A percentile compares a stretch with the other conserved stretches of the same genome.
Evolutionary conservation across 2,888 invertebrate genomes (phyloP).

Genomic region (Chaitophorus viminalis): DNA sequence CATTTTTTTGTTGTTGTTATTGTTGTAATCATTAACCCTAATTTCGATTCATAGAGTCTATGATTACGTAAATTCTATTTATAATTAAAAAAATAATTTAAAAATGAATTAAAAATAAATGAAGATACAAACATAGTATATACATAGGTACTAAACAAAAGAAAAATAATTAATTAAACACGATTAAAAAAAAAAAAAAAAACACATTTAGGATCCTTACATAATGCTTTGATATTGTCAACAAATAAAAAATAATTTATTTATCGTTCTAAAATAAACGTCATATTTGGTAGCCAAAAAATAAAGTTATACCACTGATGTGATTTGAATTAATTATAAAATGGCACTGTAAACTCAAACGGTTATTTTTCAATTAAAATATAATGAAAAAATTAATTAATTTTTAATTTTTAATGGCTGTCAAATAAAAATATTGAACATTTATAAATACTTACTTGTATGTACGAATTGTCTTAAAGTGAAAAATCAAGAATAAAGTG

Average conservation of each 20-base stretch:
- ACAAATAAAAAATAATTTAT: constrained; percentile 4
- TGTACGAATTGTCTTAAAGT: neutral
- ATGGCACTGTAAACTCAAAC: neutral
- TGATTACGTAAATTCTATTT: constrained; percentile 12
- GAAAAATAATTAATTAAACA: constrained; percentile 5
- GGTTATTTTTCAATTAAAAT: constrained; percentile 22
- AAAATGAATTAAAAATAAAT: constrained; percentile 6
- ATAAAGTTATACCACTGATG: constrained; percentile 14
- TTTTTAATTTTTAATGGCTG: constrained; percentile 7
- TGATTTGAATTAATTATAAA: constrained; percentile 37
- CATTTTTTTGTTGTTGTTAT: neutral
- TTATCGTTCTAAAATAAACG: neutral
- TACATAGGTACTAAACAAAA: neutral
- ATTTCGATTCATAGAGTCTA: too few species aligned
- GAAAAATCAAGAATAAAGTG: too few species aligned
- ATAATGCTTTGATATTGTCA: constrained; percentile 2
- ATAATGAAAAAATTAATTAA: neutral
- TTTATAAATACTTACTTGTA: neutral
- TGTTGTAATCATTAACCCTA: neutral
- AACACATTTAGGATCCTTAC: neutral
- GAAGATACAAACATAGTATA: too few species aligned
- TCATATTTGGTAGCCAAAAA: constrained; percentile 11
- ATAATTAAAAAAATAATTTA: constrained; percentile 18
- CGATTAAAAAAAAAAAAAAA: constrained; percentile 16
- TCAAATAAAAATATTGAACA: neutral